Percentiles rank a stretch among this genome's conserved stretches.
Conservation (phyloP, 2,113 vertebrate genomes). For the Colaptes auratus region DNA sequence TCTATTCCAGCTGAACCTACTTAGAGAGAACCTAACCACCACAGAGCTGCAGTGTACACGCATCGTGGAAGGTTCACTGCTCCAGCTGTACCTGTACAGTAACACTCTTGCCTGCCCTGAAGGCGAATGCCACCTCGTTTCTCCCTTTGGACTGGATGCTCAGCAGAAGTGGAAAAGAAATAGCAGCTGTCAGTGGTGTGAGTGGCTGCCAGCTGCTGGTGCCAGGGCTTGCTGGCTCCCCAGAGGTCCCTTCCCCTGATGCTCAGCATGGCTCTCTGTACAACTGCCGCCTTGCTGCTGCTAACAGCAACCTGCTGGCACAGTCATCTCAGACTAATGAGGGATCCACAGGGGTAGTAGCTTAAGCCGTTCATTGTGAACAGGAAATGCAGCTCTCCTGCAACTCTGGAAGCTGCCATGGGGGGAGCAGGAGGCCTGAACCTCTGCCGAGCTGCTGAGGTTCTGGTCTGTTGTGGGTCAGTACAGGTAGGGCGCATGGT, state of each 20-base stretch:
- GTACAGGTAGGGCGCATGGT: neutral
- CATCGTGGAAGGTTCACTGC: neutral
- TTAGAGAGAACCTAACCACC: neutral
- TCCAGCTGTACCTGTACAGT: neutral
- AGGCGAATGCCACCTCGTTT: neutral
- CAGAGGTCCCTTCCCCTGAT: neutral
- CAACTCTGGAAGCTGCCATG: neutral
- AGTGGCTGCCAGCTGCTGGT: neutral
- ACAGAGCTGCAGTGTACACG: neutral
- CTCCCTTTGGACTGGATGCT: neutral
- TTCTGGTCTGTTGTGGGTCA: neutral
- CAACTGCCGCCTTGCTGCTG: neutral
- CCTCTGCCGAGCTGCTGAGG: neutral
- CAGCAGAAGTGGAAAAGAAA: neutral
- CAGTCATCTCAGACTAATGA: neutral
- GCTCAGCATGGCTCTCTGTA: neutral
- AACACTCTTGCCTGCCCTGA: neutral
- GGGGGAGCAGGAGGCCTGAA: neutral
- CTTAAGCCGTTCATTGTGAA: neutral
- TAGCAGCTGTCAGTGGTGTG: neutral
- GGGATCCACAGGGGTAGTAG: neutral
- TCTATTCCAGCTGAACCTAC: slow-evolving; percentile 13
- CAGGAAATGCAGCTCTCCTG: neutral
- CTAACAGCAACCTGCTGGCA: neutral
- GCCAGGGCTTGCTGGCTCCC: neutral